phyloP scores from a whole-genome alignment of 2,797 vertebrate species.

The Acipenser oxyrinchus region DNA sequence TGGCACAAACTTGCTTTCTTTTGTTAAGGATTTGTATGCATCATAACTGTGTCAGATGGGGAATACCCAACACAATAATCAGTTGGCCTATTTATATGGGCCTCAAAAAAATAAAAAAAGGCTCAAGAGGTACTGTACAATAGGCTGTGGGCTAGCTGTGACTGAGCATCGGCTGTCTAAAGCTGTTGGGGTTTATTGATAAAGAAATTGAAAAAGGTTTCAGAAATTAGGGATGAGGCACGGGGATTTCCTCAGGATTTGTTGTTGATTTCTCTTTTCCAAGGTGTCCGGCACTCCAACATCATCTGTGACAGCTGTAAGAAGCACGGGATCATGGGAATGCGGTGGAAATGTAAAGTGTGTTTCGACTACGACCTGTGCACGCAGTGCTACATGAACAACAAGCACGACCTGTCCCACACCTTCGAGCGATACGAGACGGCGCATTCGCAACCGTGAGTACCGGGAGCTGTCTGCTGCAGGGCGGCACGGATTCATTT shows the following conservation, averaged over 20 bases:
- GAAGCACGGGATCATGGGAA: constrained; percentile 92
- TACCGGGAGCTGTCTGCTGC: constrained; percentile 22
- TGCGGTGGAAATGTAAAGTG: constrained; percentile 97
- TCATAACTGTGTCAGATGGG: no score
- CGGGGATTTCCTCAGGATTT: background rate
- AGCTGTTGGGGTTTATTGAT: no score
- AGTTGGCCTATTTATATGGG: no score
- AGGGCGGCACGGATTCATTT: no score
- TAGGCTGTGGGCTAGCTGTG: no score
- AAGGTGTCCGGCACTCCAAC: constrained; percentile 94
- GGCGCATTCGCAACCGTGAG: constrained; percentile 92
- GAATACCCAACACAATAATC: no score
- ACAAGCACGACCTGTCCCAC: constrained; percentile 85
- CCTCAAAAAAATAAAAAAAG: no score
- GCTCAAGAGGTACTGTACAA: no score
- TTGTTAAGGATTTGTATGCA: no score
- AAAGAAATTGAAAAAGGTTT: no score
- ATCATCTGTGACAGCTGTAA: constrained; percentile 98
- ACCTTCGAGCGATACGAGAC: constrained; percentile 94
- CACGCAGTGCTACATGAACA: constrained; percentile 97
- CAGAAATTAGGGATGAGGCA: background rate
- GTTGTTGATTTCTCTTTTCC: constrained; percentile 5
- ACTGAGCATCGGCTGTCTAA: no score
- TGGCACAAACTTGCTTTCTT: no score
- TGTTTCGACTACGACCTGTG: constrained; percentile 97